Conservation (phyloP, 2,113 vertebrate species). For the Ginglymostoma cirratum region DNA sequence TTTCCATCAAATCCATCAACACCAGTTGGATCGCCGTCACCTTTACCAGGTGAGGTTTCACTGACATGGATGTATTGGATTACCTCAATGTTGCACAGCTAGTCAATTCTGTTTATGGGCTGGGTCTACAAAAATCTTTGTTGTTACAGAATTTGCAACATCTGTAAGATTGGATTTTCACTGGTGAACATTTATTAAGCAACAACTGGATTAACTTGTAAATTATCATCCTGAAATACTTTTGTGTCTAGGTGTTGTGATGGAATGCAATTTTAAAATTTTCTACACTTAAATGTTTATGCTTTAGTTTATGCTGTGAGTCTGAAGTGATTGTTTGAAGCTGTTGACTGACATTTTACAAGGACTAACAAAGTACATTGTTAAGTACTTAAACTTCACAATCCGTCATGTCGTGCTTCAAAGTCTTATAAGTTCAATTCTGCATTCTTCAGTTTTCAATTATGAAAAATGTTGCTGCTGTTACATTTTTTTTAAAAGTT, state of each 20-base stretch:
- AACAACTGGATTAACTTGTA: not conserved
- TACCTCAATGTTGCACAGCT: not conserved
- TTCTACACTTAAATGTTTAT: not conserved
- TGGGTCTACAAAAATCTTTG: not conserved
- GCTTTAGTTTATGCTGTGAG: not conserved
- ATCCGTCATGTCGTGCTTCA: not conserved
- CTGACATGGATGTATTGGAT: conserved; percentile 35
- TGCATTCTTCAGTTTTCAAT: not conserved
- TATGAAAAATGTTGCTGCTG: not conserved
- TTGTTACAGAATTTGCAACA: not conserved
- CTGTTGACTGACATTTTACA: not conserved
- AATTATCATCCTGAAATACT: not conserved
- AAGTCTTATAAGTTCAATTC: not conserved
- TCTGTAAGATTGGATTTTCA: not conserved
- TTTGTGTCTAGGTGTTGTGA: not conserved
- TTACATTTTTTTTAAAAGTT: not conserved
- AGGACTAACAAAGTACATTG: not conserved
- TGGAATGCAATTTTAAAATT: not conserved
- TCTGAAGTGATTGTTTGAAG: not conserved
- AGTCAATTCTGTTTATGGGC: not conserved
- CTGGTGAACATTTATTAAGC: not conserved
- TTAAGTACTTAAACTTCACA: not conserved
- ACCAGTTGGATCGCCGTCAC: conserved; percentile 91
- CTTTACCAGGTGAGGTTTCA: conserved; percentile 74
- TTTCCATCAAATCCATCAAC: conserved; percentile 96